These are phyloP conservation scores for Melanerpes formicivorus DNA, from an alignment of 2,113 vertebrate genomes.

Conservation along the genomic window DNA sequence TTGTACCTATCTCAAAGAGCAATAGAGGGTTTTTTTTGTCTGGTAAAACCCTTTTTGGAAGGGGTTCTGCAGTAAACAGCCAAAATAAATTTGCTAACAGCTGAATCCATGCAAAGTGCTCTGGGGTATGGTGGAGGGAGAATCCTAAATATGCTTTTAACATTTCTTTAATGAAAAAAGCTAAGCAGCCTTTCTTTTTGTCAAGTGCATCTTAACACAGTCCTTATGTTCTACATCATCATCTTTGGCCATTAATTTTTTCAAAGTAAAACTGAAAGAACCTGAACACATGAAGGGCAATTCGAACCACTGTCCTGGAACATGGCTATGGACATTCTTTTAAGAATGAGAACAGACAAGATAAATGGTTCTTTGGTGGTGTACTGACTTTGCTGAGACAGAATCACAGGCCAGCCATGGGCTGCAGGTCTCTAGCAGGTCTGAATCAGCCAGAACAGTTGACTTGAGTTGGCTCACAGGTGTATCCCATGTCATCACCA, in stretches of 20 bases:
- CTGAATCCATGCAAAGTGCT: neutral
- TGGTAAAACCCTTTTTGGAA: neutral
- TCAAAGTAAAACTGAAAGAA: neutral
- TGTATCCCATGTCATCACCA: no score
- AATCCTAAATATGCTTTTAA: neutral
- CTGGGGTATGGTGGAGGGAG: neutral
- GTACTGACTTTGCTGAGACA: no score
- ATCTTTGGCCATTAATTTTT: neutral
- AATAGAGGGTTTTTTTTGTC: neutral
- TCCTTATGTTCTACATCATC: neutral
- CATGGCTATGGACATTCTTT: neutral
- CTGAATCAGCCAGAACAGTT: no score
- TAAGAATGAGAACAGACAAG: neutral
- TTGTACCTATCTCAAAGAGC: neutral
- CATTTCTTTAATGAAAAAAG: neutral
- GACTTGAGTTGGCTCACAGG: no score
- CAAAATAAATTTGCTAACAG: neutral
- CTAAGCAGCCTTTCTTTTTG: neutral
- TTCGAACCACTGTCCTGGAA: neutral
- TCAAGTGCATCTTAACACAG: neutral
- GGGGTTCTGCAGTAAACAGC: neutral
- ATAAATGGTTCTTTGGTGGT: neutral
- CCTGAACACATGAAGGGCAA: rapidly evolving
- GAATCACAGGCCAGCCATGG: no score
- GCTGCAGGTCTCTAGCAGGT: no score